Base-by-base conservation (phyloP, 2,888 invertebrate species). In the Sphecodes monilicornis region DNA sequence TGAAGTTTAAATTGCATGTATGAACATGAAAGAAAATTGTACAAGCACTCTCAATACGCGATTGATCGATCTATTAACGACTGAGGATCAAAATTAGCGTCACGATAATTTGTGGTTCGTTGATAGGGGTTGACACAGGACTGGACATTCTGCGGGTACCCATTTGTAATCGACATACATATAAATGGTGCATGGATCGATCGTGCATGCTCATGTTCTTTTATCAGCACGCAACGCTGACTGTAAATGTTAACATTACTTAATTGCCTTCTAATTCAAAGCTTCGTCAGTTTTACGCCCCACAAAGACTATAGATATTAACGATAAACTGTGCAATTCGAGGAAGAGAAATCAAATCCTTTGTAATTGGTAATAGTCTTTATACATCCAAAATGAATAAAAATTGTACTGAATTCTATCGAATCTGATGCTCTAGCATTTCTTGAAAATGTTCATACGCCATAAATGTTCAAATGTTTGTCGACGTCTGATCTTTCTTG, bases 61-160 rank as follows among this genome's bases (percentile, higher is more conserved):
- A 32, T 22, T 66, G 32, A 66, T 66, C 22, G 32, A 66, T 66
- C 22, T 36, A 66, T 66, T 36, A 66, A 22, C 32, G 22, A 32
- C 22, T 22, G 22, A 3, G 22, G 66, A 66, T 36, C 22, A 22
- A 36, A 84, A 84, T 86, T 79, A 84, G 57, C 82, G 82, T 72
- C 80, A 76, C 76, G 79, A 79, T 79, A 72, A 69, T 77, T 36
- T 32, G 39, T 39, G 32, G 22, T 68, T 54, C 46, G 29, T 76
- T 71, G 36, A 87, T 86, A 76, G 77, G 86, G 87, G 87, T 57
- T n/a, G 43, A 32, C 71, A 39, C 78, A 85, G 77, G 79, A 87
- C 69, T 71, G 64, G 75, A 79, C 78, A 86, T 75, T 83, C 87
- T 88, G 85, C 87, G 88, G 88, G 88, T 54, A 70, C 88, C 88